Evolutionary conservation across 2,888 invertebrate species (phyloP).

Genomic region (Ommatoiulus sabulosus): DNA sequence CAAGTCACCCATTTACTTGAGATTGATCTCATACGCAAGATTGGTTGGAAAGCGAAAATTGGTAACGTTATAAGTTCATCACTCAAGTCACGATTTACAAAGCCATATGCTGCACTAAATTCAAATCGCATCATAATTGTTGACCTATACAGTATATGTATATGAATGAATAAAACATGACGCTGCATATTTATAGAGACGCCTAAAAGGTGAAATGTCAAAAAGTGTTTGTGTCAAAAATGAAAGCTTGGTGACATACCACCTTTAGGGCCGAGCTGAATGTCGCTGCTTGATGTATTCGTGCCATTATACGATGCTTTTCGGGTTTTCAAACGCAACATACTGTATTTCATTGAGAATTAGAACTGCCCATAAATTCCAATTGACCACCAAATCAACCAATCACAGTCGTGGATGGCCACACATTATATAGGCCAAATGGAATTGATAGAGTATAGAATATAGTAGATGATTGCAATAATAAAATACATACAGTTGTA

Average conservation of each 20-base stretch:
- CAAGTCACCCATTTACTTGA: background rate
- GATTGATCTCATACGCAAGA: background rate
- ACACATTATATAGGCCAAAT: too few species aligned
- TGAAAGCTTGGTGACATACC: background rate
- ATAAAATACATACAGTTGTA: too few species aligned
- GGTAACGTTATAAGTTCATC: background rate
- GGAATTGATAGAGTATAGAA: too few species aligned
- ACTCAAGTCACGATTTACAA: background rate
- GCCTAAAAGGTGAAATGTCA: slow-evolving; percentile 16
- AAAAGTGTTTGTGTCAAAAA: background rate
- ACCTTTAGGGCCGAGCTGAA: background rate
- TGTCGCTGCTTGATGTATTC: too few species aligned
- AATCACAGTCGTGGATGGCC: too few species aligned
- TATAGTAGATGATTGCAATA: too few species aligned
- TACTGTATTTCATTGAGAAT: background rate
- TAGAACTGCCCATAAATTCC: background rate
- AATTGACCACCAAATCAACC: background rate
- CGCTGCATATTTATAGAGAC: background rate
- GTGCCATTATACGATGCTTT: too few species aligned
- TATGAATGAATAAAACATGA: background rate
- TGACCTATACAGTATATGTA: background rate
- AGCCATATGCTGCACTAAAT: background rate
- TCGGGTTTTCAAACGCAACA: background rate
- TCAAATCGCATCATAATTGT: background rate
- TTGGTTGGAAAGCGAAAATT: background rate